Base-by-base conservation (phyloP, 2,797 vertebrate genomes). In the Podarcis lilfordi region DNA sequence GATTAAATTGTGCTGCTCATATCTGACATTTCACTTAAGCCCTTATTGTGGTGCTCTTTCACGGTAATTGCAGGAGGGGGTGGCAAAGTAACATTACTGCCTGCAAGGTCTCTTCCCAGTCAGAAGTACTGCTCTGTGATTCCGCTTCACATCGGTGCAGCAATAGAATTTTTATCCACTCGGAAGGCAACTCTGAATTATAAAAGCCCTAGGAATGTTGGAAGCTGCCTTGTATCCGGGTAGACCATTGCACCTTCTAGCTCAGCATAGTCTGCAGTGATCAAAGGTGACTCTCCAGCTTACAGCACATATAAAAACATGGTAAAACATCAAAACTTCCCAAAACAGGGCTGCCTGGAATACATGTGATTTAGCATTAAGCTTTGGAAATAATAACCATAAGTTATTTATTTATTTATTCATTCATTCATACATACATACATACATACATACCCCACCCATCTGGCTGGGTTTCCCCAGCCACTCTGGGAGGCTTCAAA, bases 1-100 rank as follows among this genome's bases (percentile, higher is more conserved):
- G 78, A 89, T 89, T 89, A 89, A 89, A 86, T 86, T 75, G 79
- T 82, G 79, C 61, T 86, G 84, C 79, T 89, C 83, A 66, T 82
- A 82, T 82, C 84, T 89, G 88, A 86, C 78, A 86, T 89, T 89
- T 81, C 71, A 82, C 76, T 84, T 89, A 89, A 81, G 88, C 61
- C 71, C 79, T 86, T 82, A 82, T 79, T 74, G 43, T 86, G 43
- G 40, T 89, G 69, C 68, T 86, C 27, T 82, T 68, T 69, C 84
- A 76, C 43, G 25, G 83, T 89, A 89, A 89, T 85, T 89, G 78
- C 71, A 69, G 84, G 78, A 68, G 88, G 69, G 79, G 50, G 75
- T 81, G 45, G 79, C 88, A 86, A 86, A 86, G 71, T 76, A 69
- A 43, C 83, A 40, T 66, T 82, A n/a, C 43, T 81, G n/a, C 68